phyloP scores from a whole-genome alignment of 1,140 invertebrate species.

The Periplaneta americana region DNA sequence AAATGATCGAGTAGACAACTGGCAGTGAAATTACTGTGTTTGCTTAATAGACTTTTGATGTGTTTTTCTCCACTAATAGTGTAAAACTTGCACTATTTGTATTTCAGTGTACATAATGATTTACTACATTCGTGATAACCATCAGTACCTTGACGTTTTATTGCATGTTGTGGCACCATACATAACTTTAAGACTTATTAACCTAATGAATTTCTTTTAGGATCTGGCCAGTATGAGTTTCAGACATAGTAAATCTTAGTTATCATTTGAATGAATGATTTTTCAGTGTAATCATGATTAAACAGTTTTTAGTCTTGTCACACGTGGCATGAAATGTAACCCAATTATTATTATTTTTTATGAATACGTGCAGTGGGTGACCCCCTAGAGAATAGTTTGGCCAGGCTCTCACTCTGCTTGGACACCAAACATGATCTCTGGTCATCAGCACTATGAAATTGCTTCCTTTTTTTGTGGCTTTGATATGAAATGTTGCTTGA shows the following conservation, averaged over 20 bases:
- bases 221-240: neutral
- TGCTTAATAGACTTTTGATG: too few species aligned
- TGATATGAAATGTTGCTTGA: neutral
- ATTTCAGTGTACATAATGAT: too few species aligned
- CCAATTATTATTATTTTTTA: neutral
- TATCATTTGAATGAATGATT: neutral
- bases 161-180: neutral
- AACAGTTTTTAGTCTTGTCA: neutral
- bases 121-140: too few species aligned
- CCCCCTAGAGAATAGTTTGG: neutral
- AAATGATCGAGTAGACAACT: too few species aligned
- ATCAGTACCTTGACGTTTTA: too few species aligned
- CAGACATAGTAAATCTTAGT: neutral
- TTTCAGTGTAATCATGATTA: neutral
- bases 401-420: neutral
- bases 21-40: too few species aligned
- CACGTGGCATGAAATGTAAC: neutral
- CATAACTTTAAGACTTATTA: too few species aligned
- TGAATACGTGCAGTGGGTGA: neutral
- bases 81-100: too few species aligned
- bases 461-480: neutral
- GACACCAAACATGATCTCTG: neutral
- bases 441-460: neutral
- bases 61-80: too few species aligned
- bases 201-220: neutral